These are phyloP conservation scores for Thamnophis elegans DNA, from an alignment of 2,797 vertebrate species.

Conservation along the genomic window DNA sequence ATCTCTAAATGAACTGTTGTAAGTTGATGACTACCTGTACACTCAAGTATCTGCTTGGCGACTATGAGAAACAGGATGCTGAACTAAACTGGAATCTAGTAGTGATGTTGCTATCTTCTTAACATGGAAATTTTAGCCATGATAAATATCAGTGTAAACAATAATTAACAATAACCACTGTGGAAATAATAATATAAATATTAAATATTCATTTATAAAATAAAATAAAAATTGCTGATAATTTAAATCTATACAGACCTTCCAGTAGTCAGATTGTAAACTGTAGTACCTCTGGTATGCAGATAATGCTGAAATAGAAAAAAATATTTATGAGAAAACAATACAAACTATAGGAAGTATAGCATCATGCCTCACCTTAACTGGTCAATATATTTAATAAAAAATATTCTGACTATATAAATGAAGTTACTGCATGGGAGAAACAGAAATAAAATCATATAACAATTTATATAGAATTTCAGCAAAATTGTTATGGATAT, in stretches of 20 bases:
- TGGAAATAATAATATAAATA: fast-evolving
- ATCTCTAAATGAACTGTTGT: neutral
- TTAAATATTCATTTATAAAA: slow-evolving; percentile 13
- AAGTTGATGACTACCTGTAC: neutral
- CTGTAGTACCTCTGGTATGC: slow-evolving; percentile 99
- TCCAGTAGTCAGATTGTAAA: slow-evolving; percentile 99
- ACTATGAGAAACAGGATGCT: neutral
- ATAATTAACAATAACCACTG: neutral
- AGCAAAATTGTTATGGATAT: neutral
- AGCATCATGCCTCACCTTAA: neutral
- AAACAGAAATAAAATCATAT: neutral
- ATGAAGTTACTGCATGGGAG: neutral
- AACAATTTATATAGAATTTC: neutral
- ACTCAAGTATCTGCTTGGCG: neutral
- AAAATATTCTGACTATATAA: neutral
- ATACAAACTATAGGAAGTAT: neutral
- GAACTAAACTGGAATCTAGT: neutral
- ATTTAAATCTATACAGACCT: slow-evolving; percentile 77
- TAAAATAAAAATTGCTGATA: neutral
- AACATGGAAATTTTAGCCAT: neutral
- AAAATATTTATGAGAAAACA: slow-evolving; percentile 54
- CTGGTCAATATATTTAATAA: neutral
- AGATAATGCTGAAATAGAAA: slow-evolving; percentile 87
- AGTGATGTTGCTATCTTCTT: neutral
- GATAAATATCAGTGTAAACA: neutral